Base-by-base conservation (phyloP, 2,797 vertebrate species). In the Chelon auratus region DNA sequence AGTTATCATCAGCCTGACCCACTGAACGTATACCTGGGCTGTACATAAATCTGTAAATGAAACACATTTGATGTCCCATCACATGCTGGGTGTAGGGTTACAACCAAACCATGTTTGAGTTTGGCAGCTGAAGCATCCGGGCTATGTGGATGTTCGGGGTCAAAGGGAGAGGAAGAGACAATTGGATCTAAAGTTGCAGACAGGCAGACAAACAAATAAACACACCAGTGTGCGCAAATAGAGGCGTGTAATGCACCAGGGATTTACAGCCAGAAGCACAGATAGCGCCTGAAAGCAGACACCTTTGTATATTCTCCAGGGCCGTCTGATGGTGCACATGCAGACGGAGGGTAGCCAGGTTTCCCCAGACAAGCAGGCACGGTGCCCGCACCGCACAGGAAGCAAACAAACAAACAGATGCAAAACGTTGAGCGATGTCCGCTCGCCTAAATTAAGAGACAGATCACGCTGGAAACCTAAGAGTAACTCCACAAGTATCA, bases 251-350 rank as follows among this genome's bases (percentile, higher is more conserved):
- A 80, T 70, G 63, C 63, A 39, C 20, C 59, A 11, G 18, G 72
- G 87, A 75, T 89, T 89, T 64, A 76, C 82, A 87, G 64, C 78
- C 72, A 53, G 65, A 37, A 65, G 60, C 70, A 75, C 51, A 50
- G 63, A 75, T 50, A 69, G 77, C 12, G 30, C 18, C 60, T 81
- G 87, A 84, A 91, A 89, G 70, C 61, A 75, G 86, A 92, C 72
- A 87, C 83, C 81, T 84, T 84, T 87, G 84, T 87, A 33, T 83
- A 48, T 67, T 81, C 79, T 82, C 75, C 20, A 4, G 64, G 62
- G 74, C 14, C 7, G 30, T 50, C 51, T 69, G 72, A 73, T 56
- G 62, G 42, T 59, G 54, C 62, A 72, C 62, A 62, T 59, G 54
- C 62, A 74, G 63, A 62, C 72, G 40, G 72, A 68, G 74, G 74